These are phyloP conservation scores for Agelastica alni DNA, from an alignment of 2,888 invertebrate genomes.

Conservation along the genomic window DNA sequence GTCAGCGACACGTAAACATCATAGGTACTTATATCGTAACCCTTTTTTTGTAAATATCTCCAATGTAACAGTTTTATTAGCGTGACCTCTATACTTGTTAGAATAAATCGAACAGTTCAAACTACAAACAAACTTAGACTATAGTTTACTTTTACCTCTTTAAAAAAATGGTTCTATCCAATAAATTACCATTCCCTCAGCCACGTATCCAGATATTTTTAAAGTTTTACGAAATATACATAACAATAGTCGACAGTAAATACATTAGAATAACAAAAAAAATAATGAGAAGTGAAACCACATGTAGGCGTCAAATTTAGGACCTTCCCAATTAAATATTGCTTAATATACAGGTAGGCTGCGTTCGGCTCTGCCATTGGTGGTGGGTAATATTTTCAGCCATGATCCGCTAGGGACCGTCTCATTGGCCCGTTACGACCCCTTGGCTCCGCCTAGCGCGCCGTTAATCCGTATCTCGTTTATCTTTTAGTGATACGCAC, in stretches of 20 bases:
- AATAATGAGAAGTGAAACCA: constrained; percentile 14
- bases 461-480: constrained; percentile 33
- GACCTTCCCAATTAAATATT: constrained; percentile 38
- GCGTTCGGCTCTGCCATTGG: constrained; percentile 38
- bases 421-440: constrained; percentile 40
- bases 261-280: constrained; percentile 32
- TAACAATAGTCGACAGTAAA: constrained; percentile 29
- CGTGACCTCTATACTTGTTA: too few species aligned
- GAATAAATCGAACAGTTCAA: too few species aligned
- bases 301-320: constrained; percentile 28
- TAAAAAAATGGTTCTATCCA: background rate
- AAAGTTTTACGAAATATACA: constrained; percentile 26
- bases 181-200: constrained; percentile 12
- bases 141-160: background rate
- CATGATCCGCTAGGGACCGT: constrained; percentile 42
- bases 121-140: too few species aligned
- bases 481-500: constrained; percentile 31
- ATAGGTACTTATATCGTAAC: too few species aligned
- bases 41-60: too few species aligned
- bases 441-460: constrained; percentile 33
- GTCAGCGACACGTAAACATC: too few species aligned
- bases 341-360: constrained; percentile 34
- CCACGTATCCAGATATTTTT: constrained; percentile 10
- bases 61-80: too few species aligned
- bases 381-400: constrained; percentile 40